Evolutionary conservation across 2,888 invertebrate species (phyloP), one percentile per base, ranked within the genome.

Genomic region (Eupithecia centaureata): DNA sequence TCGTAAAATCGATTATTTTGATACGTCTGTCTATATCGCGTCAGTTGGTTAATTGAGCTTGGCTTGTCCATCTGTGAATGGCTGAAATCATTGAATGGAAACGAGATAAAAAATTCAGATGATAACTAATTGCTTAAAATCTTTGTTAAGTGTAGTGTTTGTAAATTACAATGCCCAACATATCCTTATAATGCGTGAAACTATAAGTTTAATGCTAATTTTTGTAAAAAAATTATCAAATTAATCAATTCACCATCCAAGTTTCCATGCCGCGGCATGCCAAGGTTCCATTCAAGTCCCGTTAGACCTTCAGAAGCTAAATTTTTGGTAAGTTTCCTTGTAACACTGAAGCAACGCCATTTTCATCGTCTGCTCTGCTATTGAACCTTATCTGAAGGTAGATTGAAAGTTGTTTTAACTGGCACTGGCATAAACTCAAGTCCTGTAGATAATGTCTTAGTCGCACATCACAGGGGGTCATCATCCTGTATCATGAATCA

Each of bases 401-500:
- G n/a, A 10, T 42, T 42, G 10, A 18, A 42, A 42, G 42, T 10
- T 8, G 42, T n/a, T n/a, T n/a, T n/a, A n/a, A n/a, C n/a, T n/a
- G n/a, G n/a, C n/a, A n/a, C n/a, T 42, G 18, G 42, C 1, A 10
- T 18, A 42, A 42, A 42, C 18, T 10, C 42, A 1, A n/a, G n/a
- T n/a, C n/a, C n/a, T n/a, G 2, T n/a, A 38, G n/a, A 38, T n/a
- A 35, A 0, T 4, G 0, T n/a, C n/a, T n/a, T n/a, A 18, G 8
- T 42, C 42, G n/a, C 18, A 18, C 42, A 42, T 10, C 42, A 42
- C 22, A 10, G 22, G 22, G 10, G 47, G 47, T 42, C 2, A 18
- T 42, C 42, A 42, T 10, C 42, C 42, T 42, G 42, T 42, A 18
- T 42, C 61, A 52, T 65, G 30, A 68, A 62, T 61, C 57, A 32